phyloP scores from a whole-genome alignment of 2,888 invertebrate genomes.

The Drosophila subsilvestris region DNA sequence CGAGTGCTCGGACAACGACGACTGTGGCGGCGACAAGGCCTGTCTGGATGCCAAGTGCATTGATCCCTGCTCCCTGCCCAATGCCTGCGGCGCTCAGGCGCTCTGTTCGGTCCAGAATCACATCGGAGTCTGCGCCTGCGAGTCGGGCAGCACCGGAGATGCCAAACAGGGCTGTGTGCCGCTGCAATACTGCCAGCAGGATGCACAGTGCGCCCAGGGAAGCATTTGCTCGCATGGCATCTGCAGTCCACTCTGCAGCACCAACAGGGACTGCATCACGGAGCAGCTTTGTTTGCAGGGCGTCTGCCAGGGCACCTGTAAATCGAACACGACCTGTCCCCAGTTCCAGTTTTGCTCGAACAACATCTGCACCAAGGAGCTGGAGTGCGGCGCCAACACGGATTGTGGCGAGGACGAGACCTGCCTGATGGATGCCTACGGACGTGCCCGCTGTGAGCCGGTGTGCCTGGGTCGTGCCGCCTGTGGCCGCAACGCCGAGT shows the following conservation, averaged over 20 bases:
- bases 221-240: slow-evolving; percentile 93
- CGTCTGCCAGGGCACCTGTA: slow-evolving; percentile 93
- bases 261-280: slow-evolving; percentile 92
- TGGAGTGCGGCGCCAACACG: slow-evolving; percentile 89
- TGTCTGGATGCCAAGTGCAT: slow-evolving; percentile 92
- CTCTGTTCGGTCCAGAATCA: slow-evolving; percentile 91
- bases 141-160: slow-evolving; percentile 93
- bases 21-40: slow-evolving; percentile 89
- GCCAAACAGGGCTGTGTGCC: slow-evolving; percentile 93
- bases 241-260: slow-evolving; percentile 91
- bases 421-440: slow-evolving; percentile 88
- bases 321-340: slow-evolving; percentile 91
- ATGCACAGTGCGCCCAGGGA: slow-evolving; percentile 92
- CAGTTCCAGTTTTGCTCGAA: slow-evolving; percentile 93
- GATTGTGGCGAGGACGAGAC: slow-evolving; percentile 91
- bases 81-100: slow-evolving; percentile 93
- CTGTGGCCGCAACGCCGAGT: slow-evolving; percentile 93
- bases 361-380: slow-evolving; percentile 93
- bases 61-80: slow-evolving; percentile 91
- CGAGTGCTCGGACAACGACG: slow-evolving; percentile 91
- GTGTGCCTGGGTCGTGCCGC: slow-evolving; percentile 89
- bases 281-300: slow-evolving; percentile 94
- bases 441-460: slow-evolving; percentile 90
- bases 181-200: slow-evolving; percentile 92
- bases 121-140: slow-evolving; percentile 92